Evolutionary conservation across 1,140 invertebrate genomes (phyloP).

Genomic region (Pseudoatta argentina): DNA sequence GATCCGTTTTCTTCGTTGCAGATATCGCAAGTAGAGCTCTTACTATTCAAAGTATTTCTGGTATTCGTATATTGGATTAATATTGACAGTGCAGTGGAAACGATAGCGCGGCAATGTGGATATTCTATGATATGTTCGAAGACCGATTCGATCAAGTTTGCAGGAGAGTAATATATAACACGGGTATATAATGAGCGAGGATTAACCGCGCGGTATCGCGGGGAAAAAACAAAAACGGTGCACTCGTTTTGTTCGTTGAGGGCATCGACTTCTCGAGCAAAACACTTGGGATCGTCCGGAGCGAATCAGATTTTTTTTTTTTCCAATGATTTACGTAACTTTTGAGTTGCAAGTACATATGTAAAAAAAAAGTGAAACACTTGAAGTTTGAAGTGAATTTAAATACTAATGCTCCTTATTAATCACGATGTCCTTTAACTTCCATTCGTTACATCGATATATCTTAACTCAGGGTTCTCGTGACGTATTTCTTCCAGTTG

Average conservation of each 20-base stretch:
- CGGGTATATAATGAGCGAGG: neutral
- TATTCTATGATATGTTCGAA: neutral
- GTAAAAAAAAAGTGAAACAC: neutral
- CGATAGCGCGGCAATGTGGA: neutral
- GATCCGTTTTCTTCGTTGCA: conserved; percentile 76
- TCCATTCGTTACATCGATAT: conserved; percentile 1
- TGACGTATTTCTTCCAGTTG: conserved; percentile 3
- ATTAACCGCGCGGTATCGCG: conserved; percentile 32
- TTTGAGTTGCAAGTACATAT: neutral
- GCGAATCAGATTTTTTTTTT: conserved; percentile 18
- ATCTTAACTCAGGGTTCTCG: neutral
- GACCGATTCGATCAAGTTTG: conserved; percentile 47
- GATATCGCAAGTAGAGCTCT: conserved; percentile 68
- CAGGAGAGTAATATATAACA: neutral
- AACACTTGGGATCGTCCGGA: neutral
- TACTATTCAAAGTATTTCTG: conserved; percentile 60
- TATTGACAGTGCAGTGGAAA: conserved; percentile 39
- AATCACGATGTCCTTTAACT: conserved; percentile 44
- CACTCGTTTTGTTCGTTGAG: conserved; percentile 18
- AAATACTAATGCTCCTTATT: conserved; percentile 16
- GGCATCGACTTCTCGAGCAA: conserved; percentile 10
- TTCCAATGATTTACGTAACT: neutral
- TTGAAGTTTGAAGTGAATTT: neutral
- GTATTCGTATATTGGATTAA: conserved; percentile 53
- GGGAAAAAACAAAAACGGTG: neutral